Percentiles rank a stretch among this genome's conserved stretches.
Conservation (phyloP, 2,797 vertebrate genomes). For the Helarctos malayanus region DNA sequence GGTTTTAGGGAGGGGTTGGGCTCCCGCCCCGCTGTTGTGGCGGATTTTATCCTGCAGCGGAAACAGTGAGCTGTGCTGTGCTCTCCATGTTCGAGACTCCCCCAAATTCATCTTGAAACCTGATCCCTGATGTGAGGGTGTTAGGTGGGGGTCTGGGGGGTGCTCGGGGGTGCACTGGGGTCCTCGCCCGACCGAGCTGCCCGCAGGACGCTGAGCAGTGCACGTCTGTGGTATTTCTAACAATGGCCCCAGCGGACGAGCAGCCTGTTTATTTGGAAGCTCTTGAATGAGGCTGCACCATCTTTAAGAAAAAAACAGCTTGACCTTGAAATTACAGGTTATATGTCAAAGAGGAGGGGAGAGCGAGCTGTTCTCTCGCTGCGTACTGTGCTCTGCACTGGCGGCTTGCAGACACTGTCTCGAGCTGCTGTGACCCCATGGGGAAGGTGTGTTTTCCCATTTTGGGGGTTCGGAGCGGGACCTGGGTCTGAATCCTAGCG, state of each 20-base stretch:
- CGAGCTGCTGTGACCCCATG: not conserved
- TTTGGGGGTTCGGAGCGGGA: not conserved
- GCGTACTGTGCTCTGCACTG: accelerated
- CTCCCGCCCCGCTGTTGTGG: too few relatives aligned
- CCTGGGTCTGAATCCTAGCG: not conserved
- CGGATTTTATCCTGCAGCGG: too few relatives aligned
- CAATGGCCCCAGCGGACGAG: not conserved
- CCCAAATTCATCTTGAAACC: too few relatives aligned
- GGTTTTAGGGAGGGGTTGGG: too few relatives aligned
- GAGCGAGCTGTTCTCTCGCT: too few relatives aligned
- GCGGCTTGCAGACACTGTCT: not conserved
- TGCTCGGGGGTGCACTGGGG: not conserved
- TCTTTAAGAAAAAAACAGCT: not conserved
- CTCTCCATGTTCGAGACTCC: too few relatives aligned
- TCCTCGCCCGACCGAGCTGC: not conserved
- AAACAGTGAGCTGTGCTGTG: too few relatives aligned
- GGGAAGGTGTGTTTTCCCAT: too few relatives aligned
- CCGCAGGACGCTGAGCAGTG: not conserved
- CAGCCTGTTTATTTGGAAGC: not conserved
- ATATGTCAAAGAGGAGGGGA: not conserved
- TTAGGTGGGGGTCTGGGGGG: not conserved
- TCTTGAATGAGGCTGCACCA: not conserved
- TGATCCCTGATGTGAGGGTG: too few relatives aligned
- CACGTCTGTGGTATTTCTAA: not conserved
- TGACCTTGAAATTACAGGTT: not conserved